Conservation (phyloP, 2,113 vertebrate species). For the Microcebus ravelobensis region DNA sequence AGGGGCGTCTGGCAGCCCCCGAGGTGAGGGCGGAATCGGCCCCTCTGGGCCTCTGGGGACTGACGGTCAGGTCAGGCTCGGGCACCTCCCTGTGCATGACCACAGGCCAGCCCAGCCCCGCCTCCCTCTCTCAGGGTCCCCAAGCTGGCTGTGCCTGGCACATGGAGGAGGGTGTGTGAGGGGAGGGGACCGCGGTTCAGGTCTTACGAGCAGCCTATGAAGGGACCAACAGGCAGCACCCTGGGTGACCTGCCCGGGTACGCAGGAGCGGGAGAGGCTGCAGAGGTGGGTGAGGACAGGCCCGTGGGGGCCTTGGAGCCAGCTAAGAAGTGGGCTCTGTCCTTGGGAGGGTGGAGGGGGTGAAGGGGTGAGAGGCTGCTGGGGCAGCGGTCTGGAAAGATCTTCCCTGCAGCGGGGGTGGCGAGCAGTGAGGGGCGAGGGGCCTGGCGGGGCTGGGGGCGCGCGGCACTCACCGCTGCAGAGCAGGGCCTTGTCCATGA, state of each 20-base stretch:
- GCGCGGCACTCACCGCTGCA: conserved; percentile 92
- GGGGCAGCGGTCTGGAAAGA: not conserved
- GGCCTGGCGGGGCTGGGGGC: accelerated
- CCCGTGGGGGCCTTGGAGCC: not conserved
- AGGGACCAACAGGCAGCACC: too few relatives aligned
- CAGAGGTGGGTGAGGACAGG: not conserved
- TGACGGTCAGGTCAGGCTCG: not conserved
- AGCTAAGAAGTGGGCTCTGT: not conserved
- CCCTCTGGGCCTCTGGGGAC: not conserved
- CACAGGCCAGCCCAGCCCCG: not conserved
- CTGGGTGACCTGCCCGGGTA: not conserved
- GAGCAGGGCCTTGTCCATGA: conserved; percentile 97
- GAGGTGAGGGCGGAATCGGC: too few relatives aligned
- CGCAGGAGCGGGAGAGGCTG: accelerated
- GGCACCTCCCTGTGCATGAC: not conserved
- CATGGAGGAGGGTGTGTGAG: too few relatives aligned
- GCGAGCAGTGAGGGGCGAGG: not conserved
- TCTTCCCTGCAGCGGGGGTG: not conserved
- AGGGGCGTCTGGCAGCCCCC: not conserved
- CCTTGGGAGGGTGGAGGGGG: not conserved
- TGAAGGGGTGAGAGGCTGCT: not conserved
- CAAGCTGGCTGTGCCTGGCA: not conserved
- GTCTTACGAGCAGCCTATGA: not conserved
- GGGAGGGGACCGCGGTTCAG: not conserved
- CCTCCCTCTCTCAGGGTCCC: not conserved